phyloP scores from a whole-genome alignment of 1,140 invertebrate genomes.

The Polypedilum vanderplanki region DNA sequence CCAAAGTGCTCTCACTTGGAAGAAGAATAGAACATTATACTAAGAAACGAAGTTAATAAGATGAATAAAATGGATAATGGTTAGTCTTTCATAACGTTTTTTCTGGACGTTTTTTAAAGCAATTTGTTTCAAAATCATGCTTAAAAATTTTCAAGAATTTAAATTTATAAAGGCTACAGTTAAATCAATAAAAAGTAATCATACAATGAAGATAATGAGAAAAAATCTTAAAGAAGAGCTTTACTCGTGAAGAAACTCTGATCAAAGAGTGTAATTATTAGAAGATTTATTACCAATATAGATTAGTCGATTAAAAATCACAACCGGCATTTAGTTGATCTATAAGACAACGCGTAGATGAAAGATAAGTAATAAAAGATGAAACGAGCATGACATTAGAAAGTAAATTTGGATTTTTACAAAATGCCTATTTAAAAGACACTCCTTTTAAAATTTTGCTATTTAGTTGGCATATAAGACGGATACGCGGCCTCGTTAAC shows the following conservation, averaged over 20 bases:
- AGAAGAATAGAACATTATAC: neutral
- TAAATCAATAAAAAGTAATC: too few species aligned
- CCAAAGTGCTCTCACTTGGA: neutral
- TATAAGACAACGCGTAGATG: constrained; percentile 48
- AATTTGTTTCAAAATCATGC: neutral
- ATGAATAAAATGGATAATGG: neutral
- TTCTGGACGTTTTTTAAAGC: neutral
- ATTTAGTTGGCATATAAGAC: constrained; percentile 90
- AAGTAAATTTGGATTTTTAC: constrained; percentile 54
- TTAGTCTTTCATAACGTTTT: neutral
- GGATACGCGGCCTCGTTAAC: constrained; percentile 84
- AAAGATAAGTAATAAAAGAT: constrained; percentile 35
- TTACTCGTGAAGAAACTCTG: constrained; percentile 1
- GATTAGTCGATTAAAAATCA: constrained; percentile 56
- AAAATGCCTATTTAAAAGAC: constrained; percentile 63
- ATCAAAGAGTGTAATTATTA: constrained; percentile 31
- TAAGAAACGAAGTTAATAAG: neutral
- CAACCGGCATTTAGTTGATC: constrained; percentile 55
- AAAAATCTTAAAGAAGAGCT: neutral
- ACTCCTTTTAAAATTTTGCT: constrained; percentile 81
- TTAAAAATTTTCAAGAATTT: neutral
- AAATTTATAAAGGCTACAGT: too few species aligned
- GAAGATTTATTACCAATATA: constrained; percentile 49
- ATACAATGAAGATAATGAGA: too few species aligned
- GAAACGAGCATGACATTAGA: constrained; percentile 35